Conservation (phyloP, 2,888 invertebrate genomes). For the Alcis repandata region DNA sequence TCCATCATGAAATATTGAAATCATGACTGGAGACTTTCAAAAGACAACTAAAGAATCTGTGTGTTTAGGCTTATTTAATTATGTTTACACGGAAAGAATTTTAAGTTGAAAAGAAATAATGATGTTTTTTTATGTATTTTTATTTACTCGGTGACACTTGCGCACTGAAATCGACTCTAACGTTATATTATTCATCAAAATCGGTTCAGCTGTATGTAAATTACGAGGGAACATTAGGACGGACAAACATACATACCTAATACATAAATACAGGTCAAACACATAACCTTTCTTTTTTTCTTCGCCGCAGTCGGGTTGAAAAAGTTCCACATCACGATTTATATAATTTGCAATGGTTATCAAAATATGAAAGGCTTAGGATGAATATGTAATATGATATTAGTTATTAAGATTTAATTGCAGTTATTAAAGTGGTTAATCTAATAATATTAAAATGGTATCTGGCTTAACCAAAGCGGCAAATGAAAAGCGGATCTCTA, state of each 20-base stretch:
- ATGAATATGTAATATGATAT: constrained; percentile 20
- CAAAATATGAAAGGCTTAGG: constrained; percentile 20
- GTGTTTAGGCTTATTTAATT: no score
- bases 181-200: no score
- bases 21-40: neutral
- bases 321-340: neutral
- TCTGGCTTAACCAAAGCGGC: constrained; percentile 3
- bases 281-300: no score
- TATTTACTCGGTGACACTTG: no score
- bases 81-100: no score
- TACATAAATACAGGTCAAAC: no score
- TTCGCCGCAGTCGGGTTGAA: no score
- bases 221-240: no score
- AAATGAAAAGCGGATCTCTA: constrained; percentile 13
- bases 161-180: no score
- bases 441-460: neutral
- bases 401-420: constrained; percentile 23
- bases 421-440: constrained; percentile 11
- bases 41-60: neutral
- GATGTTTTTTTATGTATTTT: neutral
- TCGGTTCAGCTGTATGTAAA: no score
- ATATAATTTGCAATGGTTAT: constrained; percentile 20
- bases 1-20: constrained; percentile 3
- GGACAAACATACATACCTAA: no score
- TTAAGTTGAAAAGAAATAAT: no score